Evolutionary conservation across 2,797 vertebrate species (phyloP), one percentile per base, ranked within the genome.

Genomic region (Alfaro cultratus): DNA sequence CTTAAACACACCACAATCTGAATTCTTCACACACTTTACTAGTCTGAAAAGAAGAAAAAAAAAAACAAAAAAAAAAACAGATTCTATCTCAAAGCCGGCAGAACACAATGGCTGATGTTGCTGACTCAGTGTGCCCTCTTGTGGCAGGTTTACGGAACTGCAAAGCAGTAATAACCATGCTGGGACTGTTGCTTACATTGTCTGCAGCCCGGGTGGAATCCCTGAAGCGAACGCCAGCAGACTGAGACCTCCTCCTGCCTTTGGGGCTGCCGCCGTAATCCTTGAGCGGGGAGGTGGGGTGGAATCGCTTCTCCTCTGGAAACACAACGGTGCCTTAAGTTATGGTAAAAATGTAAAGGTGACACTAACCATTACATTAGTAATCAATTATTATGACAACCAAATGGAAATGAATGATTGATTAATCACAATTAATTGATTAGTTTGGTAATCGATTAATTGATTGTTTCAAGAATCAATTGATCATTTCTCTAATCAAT

Each of bases 261-360:
- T 43, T 26, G 4, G 87, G 85, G 84, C 84, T 47, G 72, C 45
- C 86, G 71, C 88, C 88, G 47, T 96, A 96, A 88, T 97, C 96
- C 91, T 89, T 97, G 84, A 97, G 94, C 41, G 97, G 96, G 83
- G 97, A 98, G 46, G 97, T 97, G 70, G 97, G 96, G 74, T 92
- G 84, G 85, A 97, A 96, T 72, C 78, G 95, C n/a, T 18, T 91
- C 36, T 83, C 93, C 8, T 97, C 97, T 99, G 92, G n/a, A 91
- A 72, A 87, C 80, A 78, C 86, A 77, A 34, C 55, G 13, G 70
- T 18, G 11, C 64, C 36, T 75, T 68, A 7, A 23, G 26, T n/a
- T 71, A 43, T 0, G 31, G 45, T 21, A 31, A 15, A n/a, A 8
- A 16, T 10, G 29, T 26, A 21, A 41, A 39, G 46, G 4, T 64